These are phyloP conservation scores for Meteorus colon DNA, from an alignment of 2,888 invertebrate species.

Conservation along the genomic window DNA sequence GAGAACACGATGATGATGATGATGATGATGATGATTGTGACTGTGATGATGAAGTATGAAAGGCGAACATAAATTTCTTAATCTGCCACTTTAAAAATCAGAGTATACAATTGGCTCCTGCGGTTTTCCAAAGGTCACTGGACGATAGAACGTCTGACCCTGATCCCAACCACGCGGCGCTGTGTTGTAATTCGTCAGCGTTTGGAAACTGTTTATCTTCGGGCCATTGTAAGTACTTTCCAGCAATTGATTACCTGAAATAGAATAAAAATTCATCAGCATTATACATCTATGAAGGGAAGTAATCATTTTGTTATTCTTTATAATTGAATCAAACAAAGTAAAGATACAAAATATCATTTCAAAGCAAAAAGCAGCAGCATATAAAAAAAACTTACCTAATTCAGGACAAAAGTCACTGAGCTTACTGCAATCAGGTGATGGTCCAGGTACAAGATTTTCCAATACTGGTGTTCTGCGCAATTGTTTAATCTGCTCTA, in stretches of 20 bases:
- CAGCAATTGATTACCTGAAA: constrained; percentile 61
- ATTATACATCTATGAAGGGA: too few relatives aligned
- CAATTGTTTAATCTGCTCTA: constrained; percentile 64
- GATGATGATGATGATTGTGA: neutral
- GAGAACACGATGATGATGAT: constrained; percentile 1
- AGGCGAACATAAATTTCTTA: neutral
- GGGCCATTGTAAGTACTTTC: constrained; percentile 66
- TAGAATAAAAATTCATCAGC: constrained; percentile 16
- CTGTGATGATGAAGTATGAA: constrained; percentile 22
- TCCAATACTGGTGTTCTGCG: constrained; percentile 66
- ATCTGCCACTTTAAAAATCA: constrained; percentile 62
- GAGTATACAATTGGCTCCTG: constrained; percentile 68
- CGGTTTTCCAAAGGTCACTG: constrained; percentile 81
- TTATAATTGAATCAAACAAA: constrained; percentile 29
- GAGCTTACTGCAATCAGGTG: constrained; percentile 61
- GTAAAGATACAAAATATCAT: constrained; percentile 5
- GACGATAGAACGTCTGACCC: constrained; percentile 81
- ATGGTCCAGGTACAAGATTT: constrained; percentile 62
- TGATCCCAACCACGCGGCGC: constrained; percentile 89
- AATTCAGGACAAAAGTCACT: constrained; percentile 59
- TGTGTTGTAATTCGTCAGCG: constrained; percentile 83
- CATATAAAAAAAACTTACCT: constrained; percentile 66
- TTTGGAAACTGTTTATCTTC: constrained; percentile 69
- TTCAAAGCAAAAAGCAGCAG: constrained; percentile 47
- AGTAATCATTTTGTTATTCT: neutral